A percentile compares a stretch with the other conserved stretches of the same genome.
phyloP scores from a whole-genome alignment of 2,113 vertebrate species.

The Noctilio leporinus region DNA sequence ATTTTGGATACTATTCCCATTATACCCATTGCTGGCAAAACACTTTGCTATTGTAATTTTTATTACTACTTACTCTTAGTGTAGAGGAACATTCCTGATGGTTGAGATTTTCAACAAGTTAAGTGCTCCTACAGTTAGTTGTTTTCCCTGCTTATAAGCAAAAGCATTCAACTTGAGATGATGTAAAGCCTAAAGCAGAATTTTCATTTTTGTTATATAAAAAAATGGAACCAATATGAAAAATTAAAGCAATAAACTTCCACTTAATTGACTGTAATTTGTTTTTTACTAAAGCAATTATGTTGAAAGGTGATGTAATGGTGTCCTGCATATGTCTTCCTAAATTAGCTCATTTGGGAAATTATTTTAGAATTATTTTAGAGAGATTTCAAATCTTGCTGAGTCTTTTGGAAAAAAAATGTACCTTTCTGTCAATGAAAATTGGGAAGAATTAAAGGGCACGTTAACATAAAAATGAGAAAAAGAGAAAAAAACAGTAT shows the following conservation, averaged over 20 bases:
- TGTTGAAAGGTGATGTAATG: constrained; percentile 3
- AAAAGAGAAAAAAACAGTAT: not conserved
- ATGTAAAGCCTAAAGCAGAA: not conserved
- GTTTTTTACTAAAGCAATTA: not conserved
- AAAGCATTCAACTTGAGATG: not conserved
- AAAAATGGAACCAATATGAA: not conserved
- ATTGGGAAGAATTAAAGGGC: constrained; percentile 40
- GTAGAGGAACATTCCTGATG: not conserved
- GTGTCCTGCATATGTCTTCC: not conserved
- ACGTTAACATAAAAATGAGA: constrained; percentile 56
- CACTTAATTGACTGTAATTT: not conserved
- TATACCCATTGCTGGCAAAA: not conserved
- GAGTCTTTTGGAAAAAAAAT: not conserved
- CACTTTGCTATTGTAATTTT: not conserved
- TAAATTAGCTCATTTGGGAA: constrained; percentile 8
- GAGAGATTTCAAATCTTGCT: constrained; percentile 7
- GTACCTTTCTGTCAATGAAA: constrained; percentile 33
- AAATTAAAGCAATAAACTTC: not conserved
- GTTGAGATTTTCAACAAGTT: not conserved
- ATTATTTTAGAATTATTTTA: constrained; percentile 52
- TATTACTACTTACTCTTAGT: not conserved
- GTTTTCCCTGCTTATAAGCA: not conserved
- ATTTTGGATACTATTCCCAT: not conserved
- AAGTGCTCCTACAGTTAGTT: not conserved
- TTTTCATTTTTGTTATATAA: not conserved